These are phyloP conservation scores for Desmodus rotundus DNA, from an alignment of 2,113 vertebrate genomes.

Conservation along the genomic window DNA sequence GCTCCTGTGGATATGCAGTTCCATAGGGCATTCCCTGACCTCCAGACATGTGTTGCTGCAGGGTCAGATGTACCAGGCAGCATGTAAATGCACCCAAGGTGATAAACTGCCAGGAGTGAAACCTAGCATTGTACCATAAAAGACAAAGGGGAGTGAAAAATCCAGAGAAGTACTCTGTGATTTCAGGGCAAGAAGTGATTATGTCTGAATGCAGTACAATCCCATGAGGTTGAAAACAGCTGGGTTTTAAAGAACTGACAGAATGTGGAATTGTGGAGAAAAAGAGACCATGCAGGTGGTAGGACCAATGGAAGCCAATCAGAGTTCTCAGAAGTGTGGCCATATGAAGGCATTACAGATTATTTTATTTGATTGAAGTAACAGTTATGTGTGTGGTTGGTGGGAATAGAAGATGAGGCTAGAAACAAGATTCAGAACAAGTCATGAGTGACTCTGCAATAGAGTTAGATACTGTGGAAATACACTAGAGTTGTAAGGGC, in stretches of 20 bases:
- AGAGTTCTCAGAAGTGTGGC: not conserved
- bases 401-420: not conserved
- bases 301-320: not conserved
- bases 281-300: not conserved
- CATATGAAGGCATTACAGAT: not conserved
- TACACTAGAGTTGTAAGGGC: not conserved
- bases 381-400: not conserved
- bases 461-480: not conserved
- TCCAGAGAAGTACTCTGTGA: not conserved
- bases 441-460: not conserved
- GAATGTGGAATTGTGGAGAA: not conserved
- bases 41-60: not conserved
- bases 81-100: not conserved
- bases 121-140: not conserved
- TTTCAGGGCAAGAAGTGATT: not conserved
- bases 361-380: not conserved
- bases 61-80: not conserved
- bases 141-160: not conserved
- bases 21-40: not conserved
- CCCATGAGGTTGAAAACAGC: not conserved
- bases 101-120: not conserved
- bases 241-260: not conserved
- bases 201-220: not conserved
- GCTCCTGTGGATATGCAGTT: not conserved
- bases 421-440: not conserved